phyloP scores from a whole-genome alignment of 2,113 vertebrate species.

The Sisor rabdophorus region DNA sequence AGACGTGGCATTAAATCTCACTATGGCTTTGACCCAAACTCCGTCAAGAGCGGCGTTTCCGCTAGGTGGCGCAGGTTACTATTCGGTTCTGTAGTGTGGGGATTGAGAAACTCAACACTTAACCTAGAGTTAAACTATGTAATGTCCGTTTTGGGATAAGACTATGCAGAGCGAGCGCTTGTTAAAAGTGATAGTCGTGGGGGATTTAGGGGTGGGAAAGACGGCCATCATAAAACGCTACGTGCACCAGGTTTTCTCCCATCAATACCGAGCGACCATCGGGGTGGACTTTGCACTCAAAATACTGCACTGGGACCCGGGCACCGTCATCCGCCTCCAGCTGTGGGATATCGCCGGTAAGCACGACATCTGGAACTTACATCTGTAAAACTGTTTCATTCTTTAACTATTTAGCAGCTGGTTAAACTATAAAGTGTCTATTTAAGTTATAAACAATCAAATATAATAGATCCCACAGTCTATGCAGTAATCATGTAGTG shows the following conservation, averaged over 20 bases:
- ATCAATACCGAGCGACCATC: constrained; percentile 76
- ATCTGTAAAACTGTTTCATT: neutral
- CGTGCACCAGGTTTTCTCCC: constrained; percentile 75
- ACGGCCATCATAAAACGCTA: constrained; percentile 76
- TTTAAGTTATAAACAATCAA: too few species aligned
- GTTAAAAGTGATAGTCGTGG: constrained; percentile 74
- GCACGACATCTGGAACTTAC: constrained; percentile 32
- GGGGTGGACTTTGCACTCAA: constrained; percentile 77
- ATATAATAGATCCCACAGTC: too few species aligned
- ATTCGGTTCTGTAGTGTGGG: neutral
- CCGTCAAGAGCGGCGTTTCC: neutral
- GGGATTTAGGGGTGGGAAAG: constrained; percentile 74
- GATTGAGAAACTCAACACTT: neutral
- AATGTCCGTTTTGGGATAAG: neutral
- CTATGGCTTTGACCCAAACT: neutral
- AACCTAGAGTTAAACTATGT: neutral
- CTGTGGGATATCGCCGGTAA: constrained; percentile 77
- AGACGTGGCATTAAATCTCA: neutral
- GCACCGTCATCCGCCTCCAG: constrained; percentile 70
- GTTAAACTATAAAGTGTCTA: neutral
- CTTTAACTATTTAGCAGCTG: neutral
- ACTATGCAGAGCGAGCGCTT: constrained; percentile 68
- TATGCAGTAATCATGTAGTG: too few species aligned
- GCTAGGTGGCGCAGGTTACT: neutral
- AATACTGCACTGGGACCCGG: constrained; percentile 68